phyloP scores from a whole-genome alignment of 1,140 invertebrate species.

The Adelges cooleyi region DNA sequence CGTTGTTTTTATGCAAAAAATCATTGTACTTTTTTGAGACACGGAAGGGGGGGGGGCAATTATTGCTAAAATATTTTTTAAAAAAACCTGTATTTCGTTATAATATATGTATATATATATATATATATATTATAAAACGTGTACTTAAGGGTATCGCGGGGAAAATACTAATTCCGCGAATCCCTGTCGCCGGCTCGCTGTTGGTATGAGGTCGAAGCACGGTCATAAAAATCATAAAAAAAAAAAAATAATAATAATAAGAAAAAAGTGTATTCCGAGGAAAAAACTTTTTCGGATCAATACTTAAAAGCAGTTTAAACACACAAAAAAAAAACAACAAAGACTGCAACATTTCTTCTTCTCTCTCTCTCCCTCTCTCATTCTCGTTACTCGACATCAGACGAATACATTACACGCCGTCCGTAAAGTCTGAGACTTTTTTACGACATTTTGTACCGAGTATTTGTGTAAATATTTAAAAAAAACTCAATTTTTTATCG shows the following conservation, averaged over 20 bases:
- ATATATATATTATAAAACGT: no score
- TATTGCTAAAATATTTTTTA: no score
- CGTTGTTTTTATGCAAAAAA: no score
- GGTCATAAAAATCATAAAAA: background rate
- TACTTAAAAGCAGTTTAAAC: conserved; percentile 28
- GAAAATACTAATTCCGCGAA: background rate
- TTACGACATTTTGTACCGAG: conserved; percentile 3
- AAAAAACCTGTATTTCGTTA: no score
- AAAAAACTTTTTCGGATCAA: conserved; percentile 27
- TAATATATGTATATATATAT: no score
- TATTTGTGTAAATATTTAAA: no score
- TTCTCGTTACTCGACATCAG: background rate
- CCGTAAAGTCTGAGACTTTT: conserved; percentile 20
- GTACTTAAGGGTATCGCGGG: no score
- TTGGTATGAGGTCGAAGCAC: background rate
- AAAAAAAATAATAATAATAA: conserved; percentile 1
- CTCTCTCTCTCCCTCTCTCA: background rate
- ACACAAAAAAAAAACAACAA: conserved; percentile 27
- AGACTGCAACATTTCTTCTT: conserved; percentile 25
- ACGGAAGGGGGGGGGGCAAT: no score
- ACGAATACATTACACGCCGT: conserved; percentile 29
- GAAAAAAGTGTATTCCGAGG: conserved; percentile 15
- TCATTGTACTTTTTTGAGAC: no score
- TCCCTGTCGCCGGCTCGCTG: conserved; percentile 10
- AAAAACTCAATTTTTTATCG: no score